These are phyloP conservation scores for Brachyptera putata DNA, from an alignment of 2,888 invertebrate genomes.

Conservation along the genomic window DNA sequence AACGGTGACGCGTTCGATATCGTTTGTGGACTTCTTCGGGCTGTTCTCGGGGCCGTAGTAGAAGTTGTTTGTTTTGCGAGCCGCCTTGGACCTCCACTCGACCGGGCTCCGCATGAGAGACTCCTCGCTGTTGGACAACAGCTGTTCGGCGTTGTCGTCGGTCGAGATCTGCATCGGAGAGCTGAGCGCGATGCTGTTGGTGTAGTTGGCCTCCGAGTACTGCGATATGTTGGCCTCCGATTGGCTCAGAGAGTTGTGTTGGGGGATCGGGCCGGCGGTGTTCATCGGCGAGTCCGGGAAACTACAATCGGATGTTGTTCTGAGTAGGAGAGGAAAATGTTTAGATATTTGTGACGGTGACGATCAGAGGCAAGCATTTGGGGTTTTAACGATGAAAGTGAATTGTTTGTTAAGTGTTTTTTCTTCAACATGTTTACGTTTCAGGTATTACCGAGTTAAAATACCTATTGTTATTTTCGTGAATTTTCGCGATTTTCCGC, in stretches of 20 bases:
- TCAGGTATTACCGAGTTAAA: no score
- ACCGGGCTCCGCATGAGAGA: constrained; percentile 24
- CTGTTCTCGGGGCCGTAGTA: background rate
- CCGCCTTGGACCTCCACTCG: constrained; percentile 6
- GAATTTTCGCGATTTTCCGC: no score
- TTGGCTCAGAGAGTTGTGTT: constrained; percentile 12
- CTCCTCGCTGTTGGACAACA: constrained; percentile 27
- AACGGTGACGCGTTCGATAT: background rate
- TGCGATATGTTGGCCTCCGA: constrained; percentile 9
- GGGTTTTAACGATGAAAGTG: no score
- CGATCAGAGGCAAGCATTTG: no score
- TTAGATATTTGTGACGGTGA: background rate
- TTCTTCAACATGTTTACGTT: no score
- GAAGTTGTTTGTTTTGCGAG: constrained; percentile 4
- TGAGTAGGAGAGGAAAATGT: constrained; percentile 5
- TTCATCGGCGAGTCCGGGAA: constrained; percentile 34
- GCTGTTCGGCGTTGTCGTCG: constrained; percentile 43
- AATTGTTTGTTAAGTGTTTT: constrained; percentile 24
- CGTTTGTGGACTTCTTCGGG: background rate
- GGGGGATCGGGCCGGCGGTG: background rate
- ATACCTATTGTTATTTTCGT: no score
- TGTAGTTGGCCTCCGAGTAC: constrained; percentile 41
- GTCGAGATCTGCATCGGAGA: constrained; percentile 51
- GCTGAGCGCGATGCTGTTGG: constrained; percentile 46
- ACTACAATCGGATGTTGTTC: constrained; percentile 35